Percentiles rank a stretch among this genome's conserved stretches.
phyloP scores from a whole-genome alignment of 2,113 vertebrate genomes.

The Phrynosoma platyrhinos region DNA sequence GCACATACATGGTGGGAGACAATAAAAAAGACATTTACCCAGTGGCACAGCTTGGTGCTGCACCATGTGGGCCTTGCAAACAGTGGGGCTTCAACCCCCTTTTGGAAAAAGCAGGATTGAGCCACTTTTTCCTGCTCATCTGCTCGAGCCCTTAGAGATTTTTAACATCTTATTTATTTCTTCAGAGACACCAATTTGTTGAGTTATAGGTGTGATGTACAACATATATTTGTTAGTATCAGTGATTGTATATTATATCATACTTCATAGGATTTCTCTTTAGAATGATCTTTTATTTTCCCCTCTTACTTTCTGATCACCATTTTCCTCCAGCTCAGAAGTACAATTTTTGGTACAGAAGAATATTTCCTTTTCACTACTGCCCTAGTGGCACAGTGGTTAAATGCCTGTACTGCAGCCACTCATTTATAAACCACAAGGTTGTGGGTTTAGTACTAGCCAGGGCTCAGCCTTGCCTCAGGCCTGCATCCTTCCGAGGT shows the following conservation, averaged over 20 bases:
- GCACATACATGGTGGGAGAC: too few species aligned
- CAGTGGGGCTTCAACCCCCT: too few species aligned
- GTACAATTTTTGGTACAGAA: conserved; percentile 52
- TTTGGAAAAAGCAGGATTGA: too few species aligned
- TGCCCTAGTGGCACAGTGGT: conserved; percentile 48
- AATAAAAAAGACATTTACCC: too few species aligned
- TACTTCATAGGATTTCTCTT: background rate
- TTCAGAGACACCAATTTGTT: background rate
- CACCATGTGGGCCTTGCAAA: too few species aligned
- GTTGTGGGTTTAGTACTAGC: too few species aligned
- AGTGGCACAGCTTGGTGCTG: too few species aligned
- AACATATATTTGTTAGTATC: background rate
- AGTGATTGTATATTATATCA: background rate
- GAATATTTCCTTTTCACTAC: conserved; percentile 50
- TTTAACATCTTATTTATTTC: background rate
- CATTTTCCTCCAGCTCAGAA: background rate
- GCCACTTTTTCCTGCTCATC: too few species aligned
- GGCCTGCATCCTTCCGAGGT: too few species aligned
- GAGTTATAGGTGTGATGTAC: background rate
- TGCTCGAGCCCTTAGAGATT: background rate
- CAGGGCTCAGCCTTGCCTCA: too few species aligned
- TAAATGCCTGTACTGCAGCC: too few species aligned
- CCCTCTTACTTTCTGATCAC: background rate
- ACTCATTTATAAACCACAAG: too few species aligned
- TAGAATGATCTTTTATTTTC: background rate